Evolutionary conservation across 2,113 vertebrate species (phyloP), one percentile per base, ranked within the genome.

Genomic region (Notiomystis cincta): DNA sequence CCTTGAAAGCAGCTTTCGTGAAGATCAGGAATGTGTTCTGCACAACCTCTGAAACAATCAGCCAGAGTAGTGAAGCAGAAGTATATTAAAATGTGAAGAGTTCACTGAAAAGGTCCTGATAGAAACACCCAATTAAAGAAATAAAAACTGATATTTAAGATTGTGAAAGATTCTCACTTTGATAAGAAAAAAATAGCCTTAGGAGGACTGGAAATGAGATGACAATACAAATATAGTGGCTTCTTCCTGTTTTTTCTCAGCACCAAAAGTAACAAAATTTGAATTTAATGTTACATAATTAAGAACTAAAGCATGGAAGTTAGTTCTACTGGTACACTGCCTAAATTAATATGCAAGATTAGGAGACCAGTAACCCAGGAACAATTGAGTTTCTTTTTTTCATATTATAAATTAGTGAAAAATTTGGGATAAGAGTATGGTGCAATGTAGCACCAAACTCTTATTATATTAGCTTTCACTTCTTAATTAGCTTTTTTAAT

Each of bases 111-210:
- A 92, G 92, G 94, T 95, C 91, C 87, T 89, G 77, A 69, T 83
- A 92, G 86, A 94, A 97, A 94, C 66, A 97, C 84, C 98, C 97
- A 98, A 98, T 98, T 97, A 98, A 98, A 97, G 89, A 97, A 98
- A 95, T 97, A 93, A 97, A 97, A 98, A 85, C 56, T 47, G 58
- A 81, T 75, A 45, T 96, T 95, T 89, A 96, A 97, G 81, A 95
- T 80, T 78, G 57, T 94, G 87, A 89, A 92, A 80, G 64, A 40
- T 40, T 93, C 89, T 89, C 87, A 92, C 53, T 93, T 84, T 21
- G 45, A 62, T 81, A 84, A 88, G 92, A 27, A 84, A 80, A 80
- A 97, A 97, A 89, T 12, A 60, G 57, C 57, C 87, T 95, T 96
- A 62, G 50, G 93, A 95, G 92, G 37, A 89, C 92, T 97, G 86